These are phyloP conservation scores for Spodoptera frugiperda DNA, from an alignment of 1,140 invertebrate genomes.

Conservation along the genomic window DNA sequence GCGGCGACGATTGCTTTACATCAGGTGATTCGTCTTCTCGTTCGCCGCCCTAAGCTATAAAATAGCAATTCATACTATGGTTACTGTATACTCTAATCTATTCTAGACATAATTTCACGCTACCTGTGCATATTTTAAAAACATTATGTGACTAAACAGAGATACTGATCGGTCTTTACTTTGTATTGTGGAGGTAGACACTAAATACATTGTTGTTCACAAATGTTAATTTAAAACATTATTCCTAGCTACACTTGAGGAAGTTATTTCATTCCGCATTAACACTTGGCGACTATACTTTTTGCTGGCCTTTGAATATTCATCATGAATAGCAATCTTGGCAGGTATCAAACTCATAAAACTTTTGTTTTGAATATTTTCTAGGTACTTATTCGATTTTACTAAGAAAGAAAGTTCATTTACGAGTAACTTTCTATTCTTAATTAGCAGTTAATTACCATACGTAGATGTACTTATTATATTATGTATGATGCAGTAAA, in stretches of 20 bases:
- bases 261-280: constrained; percentile 5
- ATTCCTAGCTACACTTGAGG: neutral
- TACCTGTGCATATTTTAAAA: neutral
- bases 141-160: neutral
- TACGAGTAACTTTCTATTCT: neutral
- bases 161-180: neutral
- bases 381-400: neutral
- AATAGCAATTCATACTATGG: too few relatives aligned
- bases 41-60: too few relatives aligned
- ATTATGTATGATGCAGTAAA: too few relatives aligned
- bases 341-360: neutral
- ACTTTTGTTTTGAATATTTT: neutral
- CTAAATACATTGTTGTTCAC: neutral
- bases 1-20: too few relatives aligned
- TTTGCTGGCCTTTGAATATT: constrained; percentile 7
- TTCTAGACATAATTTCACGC: neutral
- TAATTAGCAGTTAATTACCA: neutral
- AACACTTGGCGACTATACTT: neutral
- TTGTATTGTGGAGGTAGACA: neutral
- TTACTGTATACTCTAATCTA: neutral
- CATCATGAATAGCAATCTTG: neutral
- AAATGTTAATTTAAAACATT: constrained; percentile 8
- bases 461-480: too few relatives aligned
- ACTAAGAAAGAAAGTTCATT: neutral
- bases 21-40: too few relatives aligned